phyloP scores from a whole-genome alignment of 2,888 invertebrate species.

The Hoplodrina ambigua region DNA sequence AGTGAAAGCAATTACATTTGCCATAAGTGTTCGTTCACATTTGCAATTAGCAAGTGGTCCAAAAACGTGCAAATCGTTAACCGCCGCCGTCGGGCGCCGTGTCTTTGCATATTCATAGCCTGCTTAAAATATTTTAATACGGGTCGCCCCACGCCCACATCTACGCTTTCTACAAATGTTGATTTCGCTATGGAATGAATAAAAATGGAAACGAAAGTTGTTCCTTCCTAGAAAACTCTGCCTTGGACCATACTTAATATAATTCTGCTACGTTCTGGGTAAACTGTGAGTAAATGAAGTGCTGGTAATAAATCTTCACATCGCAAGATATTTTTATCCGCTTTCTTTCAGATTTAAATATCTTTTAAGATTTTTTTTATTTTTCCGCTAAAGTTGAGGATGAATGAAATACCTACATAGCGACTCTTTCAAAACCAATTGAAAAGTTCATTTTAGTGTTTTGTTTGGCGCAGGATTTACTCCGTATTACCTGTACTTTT shows the following conservation, averaged over 20 bases:
- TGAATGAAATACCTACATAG: conserved; percentile 21
- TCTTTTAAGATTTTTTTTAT: conserved; percentile 43
- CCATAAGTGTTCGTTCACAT: conserved; percentile 89
- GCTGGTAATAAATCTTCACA: conserved; percentile 54
- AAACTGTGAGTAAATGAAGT: conserved; percentile 59
- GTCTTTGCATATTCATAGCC: conserved; percentile 90
- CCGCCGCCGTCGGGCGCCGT: conserved; percentile 85
- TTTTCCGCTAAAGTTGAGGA: conserved; percentile 18
- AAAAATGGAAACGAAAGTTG: conserved; percentile 69
- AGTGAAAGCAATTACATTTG: conserved; percentile 88
- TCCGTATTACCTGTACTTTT: neutral
- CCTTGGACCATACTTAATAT: conserved; percentile 51
- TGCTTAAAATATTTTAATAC: conserved; percentile 90
- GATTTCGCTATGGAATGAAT: conserved; percentile 79
- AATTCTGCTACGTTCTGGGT: conserved; percentile 50
- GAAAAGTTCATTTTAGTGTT: conserved; percentile 16
- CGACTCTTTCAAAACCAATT: conserved; percentile 19
- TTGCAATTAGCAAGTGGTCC: conserved; percentile 89
- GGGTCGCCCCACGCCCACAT: conserved; percentile 82
- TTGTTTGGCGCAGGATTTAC: neutral
- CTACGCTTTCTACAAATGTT: conserved; percentile 86
- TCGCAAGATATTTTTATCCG: conserved; percentile 54
- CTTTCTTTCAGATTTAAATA: conserved; percentile 50
- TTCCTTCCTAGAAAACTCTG: conserved; percentile 52
- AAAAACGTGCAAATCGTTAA: conserved; percentile 90